These are phyloP conservation scores for Falco punctatus DNA, from an alignment of 2,113 vertebrate genomes.

Conservation along the genomic window DNA sequence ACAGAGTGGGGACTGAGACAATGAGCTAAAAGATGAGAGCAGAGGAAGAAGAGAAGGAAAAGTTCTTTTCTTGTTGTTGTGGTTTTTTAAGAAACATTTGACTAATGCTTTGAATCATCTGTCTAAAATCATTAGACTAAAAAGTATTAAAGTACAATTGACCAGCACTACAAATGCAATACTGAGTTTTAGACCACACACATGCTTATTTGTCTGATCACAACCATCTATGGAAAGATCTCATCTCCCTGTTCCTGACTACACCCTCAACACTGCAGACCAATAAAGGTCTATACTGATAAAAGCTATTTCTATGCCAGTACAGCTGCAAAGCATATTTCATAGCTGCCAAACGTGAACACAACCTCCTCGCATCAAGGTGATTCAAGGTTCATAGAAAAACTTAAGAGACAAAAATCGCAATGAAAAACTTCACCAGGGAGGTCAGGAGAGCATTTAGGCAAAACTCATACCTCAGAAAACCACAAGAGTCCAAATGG, in stretches of 20 bases:
- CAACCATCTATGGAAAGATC: background rate
- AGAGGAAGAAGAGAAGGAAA: background rate
- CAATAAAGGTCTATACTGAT: background rate
- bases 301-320: background rate
- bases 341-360: background rate
- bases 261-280: background rate
- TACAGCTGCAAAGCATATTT: background rate
- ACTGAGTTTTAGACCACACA: background rate
- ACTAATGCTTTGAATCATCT: background rate
- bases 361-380: background rate
- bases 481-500: fast-evolving
- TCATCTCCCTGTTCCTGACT: background rate
- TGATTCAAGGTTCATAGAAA: background rate
- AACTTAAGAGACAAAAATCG: background rate
- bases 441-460: background rate
- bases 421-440: background rate
- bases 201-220: background rate
- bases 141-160: background rate
- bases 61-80: background rate
- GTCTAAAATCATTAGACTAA: background rate
- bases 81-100: background rate
- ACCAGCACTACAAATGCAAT: background rate
- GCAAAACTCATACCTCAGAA: background rate
- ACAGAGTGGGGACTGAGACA: background rate
- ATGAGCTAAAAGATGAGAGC: background rate